phyloP scores from a whole-genome alignment of 2,888 invertebrate genomes.

The Balanococcus diminutus region DNA sequence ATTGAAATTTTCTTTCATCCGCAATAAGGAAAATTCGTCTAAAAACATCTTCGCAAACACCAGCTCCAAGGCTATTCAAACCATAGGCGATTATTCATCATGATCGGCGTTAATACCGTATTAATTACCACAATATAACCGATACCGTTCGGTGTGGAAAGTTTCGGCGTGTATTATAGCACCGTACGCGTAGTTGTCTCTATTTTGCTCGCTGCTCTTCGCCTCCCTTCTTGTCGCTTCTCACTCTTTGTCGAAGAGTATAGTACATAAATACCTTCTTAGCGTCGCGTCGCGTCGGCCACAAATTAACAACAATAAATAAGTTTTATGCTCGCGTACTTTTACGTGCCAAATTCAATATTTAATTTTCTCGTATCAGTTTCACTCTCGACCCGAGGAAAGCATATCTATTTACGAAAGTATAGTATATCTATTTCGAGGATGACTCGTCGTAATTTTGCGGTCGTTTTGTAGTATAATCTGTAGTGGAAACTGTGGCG shows the following conservation, averaged over 20 bases:
- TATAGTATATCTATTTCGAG: too few relatives aligned
- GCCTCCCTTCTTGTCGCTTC: not conserved
- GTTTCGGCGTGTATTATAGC: not conserved
- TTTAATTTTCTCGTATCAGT: constrained; percentile 13
- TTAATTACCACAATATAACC: not conserved
- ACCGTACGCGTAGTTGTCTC: not conserved
- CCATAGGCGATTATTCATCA: constrained; percentile 3
- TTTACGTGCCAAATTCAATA: not conserved
- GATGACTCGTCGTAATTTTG: not conserved
- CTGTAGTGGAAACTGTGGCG: too few relatives aligned
- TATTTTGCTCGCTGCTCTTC: not conserved
- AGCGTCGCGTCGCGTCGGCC: not conserved
- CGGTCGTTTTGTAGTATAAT: not conserved
- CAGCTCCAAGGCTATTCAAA: constrained; percentile 16
- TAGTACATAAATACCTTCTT: too few relatives aligned
- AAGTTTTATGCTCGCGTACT: not conserved
- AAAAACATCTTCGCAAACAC: not conserved
- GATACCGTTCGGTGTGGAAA: not conserved
- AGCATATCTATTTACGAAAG: too few relatives aligned
- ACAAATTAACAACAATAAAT: constrained; percentile 17
- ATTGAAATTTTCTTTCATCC: too few relatives aligned
- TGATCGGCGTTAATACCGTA: not conserved
- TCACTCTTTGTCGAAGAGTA: not conserved
- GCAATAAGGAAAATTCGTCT: not conserved
- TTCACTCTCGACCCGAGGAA: not conserved